phyloP scores from a whole-genome alignment of 1,140 invertebrate genomes.

The Aporrectodea caliginosa region DNA sequence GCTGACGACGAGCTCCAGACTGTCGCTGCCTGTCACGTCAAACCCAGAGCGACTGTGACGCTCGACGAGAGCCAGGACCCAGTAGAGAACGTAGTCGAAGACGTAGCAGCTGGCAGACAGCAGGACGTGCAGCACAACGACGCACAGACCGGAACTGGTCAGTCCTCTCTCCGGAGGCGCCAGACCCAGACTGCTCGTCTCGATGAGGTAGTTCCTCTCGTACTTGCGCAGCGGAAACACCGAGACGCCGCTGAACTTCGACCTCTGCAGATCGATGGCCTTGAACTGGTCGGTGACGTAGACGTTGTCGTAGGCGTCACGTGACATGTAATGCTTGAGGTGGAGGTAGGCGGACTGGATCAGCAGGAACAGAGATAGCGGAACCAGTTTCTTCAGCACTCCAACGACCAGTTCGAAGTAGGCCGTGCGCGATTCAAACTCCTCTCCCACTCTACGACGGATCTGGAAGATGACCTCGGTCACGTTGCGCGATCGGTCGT shows the following conservation, averaged over 20 bases:
- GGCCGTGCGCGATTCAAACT: background rate
- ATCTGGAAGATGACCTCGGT: background rate
- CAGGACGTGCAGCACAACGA: slow-evolving; percentile 11
- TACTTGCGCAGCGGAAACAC: slow-evolving; percentile 28
- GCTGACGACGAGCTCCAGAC: slow-evolving; percentile 13
- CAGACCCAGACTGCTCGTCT: slow-evolving; percentile 14
- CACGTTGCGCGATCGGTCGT: slow-evolving; percentile 15
- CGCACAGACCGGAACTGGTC: slow-evolving; percentile 20
- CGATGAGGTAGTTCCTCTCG: slow-evolving; percentile 28
- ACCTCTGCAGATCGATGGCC: slow-evolving; percentile 22
- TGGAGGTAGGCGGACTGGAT: slow-evolving; percentile 26
- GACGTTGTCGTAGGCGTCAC: slow-evolving; percentile 26
- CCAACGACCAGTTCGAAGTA: background rate
- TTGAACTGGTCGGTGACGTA: slow-evolving; percentile 31
- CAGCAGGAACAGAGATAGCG: slow-evolving; percentile 24
- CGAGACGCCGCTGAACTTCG: background rate
- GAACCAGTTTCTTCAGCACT: background rate
- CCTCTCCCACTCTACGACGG: background rate
- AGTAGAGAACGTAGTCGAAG: slow-evolving; percentile 31
- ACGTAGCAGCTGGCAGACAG: slow-evolving; percentile 22
- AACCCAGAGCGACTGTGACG: background rate
- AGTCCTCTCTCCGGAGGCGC: slow-evolving; percentile 22
- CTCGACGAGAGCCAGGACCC: slow-evolving; percentile 8
- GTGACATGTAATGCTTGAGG: slow-evolving; percentile 19
- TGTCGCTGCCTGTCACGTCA: slow-evolving; percentile 17